A percentile compares a stretch with the other conserved stretches of the same genome.
Conservation (phyloP, 2,888 invertebrate genomes). For the Oscheius sp. region DNA sequence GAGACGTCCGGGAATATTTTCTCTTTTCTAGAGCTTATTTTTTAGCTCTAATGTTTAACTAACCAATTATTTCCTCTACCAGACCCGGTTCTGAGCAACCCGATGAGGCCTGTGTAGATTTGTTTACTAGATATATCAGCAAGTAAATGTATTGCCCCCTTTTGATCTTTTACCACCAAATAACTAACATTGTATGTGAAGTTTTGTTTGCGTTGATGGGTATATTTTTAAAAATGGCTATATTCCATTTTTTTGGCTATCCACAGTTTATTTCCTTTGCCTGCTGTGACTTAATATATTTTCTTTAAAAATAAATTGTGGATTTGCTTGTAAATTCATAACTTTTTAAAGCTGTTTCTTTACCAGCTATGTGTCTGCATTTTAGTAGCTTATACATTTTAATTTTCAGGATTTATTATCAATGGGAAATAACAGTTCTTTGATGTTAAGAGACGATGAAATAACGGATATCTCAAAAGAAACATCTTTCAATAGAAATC, state of each 20-base stretch:
- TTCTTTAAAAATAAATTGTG: constrained; percentile 19
- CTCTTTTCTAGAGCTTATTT: neutral
- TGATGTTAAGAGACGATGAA: constrained; percentile 92
- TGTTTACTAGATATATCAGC: neutral
- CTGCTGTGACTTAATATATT: neutral
- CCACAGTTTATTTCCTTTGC: neutral
- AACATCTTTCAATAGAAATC: constrained; percentile 95
- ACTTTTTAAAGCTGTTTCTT: neutral
- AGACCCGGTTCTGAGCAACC: constrained; percentile 18
- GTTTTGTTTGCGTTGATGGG: constrained; percentile 28
- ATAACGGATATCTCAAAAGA: constrained; percentile 95
- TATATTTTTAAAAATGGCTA: constrained; percentile 12
- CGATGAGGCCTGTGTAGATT: neutral
- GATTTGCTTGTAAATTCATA: neutral
- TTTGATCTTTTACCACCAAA: constrained; percentile 25
- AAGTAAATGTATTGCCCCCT: constrained; percentile 7
- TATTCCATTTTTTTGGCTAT: constrained; percentile 14
- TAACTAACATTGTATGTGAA: constrained; percentile 27
- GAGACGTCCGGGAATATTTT: constrained; percentile 6
- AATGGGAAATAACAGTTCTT: constrained; percentile 95
- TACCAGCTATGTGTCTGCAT: neutral
- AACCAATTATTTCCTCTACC: neutral
- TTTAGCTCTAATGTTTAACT: constrained; percentile 17
- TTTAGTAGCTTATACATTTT: neutral
- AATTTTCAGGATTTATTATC: neutral